Evolutionary conservation across 2,113 vertebrate species (phyloP), one percentile per base, ranked within the genome.

Genomic region (Pseudolaguvia tuberculata): DNA sequence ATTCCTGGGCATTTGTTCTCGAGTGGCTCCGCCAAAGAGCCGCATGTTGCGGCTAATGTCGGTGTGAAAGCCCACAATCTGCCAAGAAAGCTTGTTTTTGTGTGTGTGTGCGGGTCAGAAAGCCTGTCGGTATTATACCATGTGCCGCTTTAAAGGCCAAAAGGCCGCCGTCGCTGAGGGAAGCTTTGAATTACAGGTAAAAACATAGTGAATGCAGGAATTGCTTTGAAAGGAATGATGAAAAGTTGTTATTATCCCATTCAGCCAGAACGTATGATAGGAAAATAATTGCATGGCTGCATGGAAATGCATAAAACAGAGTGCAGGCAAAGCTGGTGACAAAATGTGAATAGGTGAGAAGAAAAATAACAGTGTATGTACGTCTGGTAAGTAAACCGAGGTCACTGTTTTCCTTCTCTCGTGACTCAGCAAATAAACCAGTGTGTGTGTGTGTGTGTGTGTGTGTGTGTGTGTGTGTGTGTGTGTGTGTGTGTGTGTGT

Each of bases 11-110:
- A 89, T 81, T 81, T 78, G 80, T 76, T 78, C 69, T 78, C 4
- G 82, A 90, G 87, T 87, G 87, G 86, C 84, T 86, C 81, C 56
- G 53, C 83, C 76, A 63, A 82, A 81, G 79, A 89, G 71, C 77
- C 15, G 45, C 72, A 51, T 63, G 72, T 72, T 74, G 62, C 56
- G 21, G 83, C 83, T 90, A 89, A 89, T 88, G 88, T 91, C 85
- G 82, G 85, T 82, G 87, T 85, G 85, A 84, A 88, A 89, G 88
- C 87, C 87, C 86, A 83, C 84, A 89, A 90, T 91, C 88, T 88
- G 87, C 88, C 87, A 86, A 86, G 86, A 88, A 89, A 91, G 88
- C 81, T 83, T 84, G 79, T 81, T 90, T 92, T 88, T 75, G n/a
- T 57, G 5, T 59, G 53, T 47, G 21, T 31, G 35, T 59, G 82